phyloP scores from a whole-genome alignment of 1,140 invertebrate genomes.

The Drosophila miranda region DNA sequence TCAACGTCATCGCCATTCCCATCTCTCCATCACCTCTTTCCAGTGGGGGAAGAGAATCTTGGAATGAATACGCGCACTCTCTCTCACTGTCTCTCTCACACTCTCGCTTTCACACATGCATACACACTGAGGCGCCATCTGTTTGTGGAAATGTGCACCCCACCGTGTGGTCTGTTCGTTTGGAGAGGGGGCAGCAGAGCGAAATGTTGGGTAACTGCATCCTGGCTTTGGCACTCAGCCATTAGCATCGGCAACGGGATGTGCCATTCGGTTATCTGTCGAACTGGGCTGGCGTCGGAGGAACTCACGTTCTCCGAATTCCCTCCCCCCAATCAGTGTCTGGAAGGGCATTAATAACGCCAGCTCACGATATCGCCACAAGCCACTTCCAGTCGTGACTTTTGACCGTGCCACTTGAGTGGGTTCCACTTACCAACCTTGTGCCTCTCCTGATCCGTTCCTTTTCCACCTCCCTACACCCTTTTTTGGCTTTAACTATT shows the following conservation, averaged over 20 bases:
- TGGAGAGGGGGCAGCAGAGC: not conserved
- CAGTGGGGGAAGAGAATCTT: constrained; percentile 37
- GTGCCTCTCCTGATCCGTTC: not conserved
- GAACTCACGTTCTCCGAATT: not conserved
- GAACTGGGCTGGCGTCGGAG: not conserved
- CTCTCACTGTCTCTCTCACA: constrained; percentile 9
- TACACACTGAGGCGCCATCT: constrained; percentile 33
- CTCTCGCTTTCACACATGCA: not conserved
- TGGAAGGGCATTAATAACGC: constrained; percentile 40
- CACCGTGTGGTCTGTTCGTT: not conserved
- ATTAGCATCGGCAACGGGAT: constrained; percentile 13
- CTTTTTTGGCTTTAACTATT: constrained; percentile 27
- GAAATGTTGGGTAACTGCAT: constrained; percentile 4
- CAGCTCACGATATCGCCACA: constrained; percentile 38
- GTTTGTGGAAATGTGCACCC: constrained; percentile 12
- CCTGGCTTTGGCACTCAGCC: constrained; percentile 29
- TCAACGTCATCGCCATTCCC: constrained; percentile 30
- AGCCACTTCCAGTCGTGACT: constrained; percentile 48
- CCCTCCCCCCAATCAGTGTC: constrained; percentile 26
- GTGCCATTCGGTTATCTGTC: constrained; percentile 9
- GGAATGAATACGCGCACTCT: constrained; percentile 21
- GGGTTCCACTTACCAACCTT: constrained; percentile 6
- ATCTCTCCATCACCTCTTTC: constrained; percentile 40
- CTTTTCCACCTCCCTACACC: not conserved
- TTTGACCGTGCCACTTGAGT: constrained; percentile 55